Conservation (phyloP, 2,888 invertebrate species). For the Amblyteles armatorius region DNA sequence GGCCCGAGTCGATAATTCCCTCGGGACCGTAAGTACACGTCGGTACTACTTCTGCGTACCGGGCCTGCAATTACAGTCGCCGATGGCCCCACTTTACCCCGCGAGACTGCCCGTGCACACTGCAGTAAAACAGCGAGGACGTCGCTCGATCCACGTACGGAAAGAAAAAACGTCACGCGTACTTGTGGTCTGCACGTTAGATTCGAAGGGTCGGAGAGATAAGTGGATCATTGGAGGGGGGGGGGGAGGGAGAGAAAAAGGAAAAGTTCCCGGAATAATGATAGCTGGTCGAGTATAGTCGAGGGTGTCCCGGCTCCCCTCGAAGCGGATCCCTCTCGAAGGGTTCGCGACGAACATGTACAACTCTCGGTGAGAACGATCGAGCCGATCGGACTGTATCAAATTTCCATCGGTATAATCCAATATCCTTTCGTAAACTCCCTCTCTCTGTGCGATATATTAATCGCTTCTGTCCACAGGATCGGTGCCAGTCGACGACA, state of each 20-base stretch:
- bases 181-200: conserved; percentile 39
- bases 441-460: conserved; percentile 17
- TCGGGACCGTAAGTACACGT: conserved; percentile 47
- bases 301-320: neutral
- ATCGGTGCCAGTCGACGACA: conserved; percentile 11
- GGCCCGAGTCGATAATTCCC: conserved; percentile 47
- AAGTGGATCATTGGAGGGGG: neutral
- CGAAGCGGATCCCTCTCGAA: conserved; percentile 17
- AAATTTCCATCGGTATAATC: conserved; percentile 55
- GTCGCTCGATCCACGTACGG: neutral
- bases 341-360: conserved; percentile 15
- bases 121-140: neutral
- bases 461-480: conserved; percentile 40
- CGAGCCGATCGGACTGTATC: conserved; percentile 29
- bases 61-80: conserved; percentile 40
- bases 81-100: conserved; percentile 38
- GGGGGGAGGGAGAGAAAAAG: neutral
- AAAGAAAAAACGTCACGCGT: conserved; percentile 5
- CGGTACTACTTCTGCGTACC: conserved; percentile 11
- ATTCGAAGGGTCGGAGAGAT: conserved; percentile 18
- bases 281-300: conserved; percentile 14
- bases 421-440: conserved; percentile 52
- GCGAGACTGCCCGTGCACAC: neutral
- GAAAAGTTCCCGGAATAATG: conserved; percentile 53
- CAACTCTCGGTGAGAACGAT: conserved; percentile 51